Evolutionary conservation across 2,797 vertebrate species (phyloP), one percentile per base, ranked within the genome.

Genomic region (Taenioides sp.): DNA sequence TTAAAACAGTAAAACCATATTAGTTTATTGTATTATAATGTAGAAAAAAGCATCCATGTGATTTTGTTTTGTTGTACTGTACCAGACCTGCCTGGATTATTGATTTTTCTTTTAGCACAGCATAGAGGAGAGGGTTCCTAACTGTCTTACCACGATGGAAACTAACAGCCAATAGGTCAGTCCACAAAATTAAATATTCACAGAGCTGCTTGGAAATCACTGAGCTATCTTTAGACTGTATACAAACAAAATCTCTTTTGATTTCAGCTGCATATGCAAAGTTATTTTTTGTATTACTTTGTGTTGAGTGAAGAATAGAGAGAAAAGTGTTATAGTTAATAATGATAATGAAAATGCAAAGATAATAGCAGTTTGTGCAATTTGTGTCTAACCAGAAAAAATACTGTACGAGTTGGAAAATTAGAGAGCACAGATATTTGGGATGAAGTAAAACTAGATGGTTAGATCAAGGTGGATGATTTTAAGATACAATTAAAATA

Each of bases 71-170:
- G 73, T 63, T 43, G 17, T 34, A 6, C 5, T 62, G 70, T 50
- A 57, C 27, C 54, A 60, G 64, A 14, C 9, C 16, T 54, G 47
- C 18, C 10, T 67, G 73, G 54, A 83, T 67, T 28, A 58, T 67
- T 58, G 61, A 80, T 84, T 84, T 86, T 80, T 76, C 65, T 60
- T 80, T 25, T 74, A 55, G 76, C 71, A 66, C 66, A 65, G 40
- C 37, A 20, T n/a, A 72, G 50, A 40, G 49, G 37, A 69, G 58
- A 70, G 69, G 67, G 59, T 54, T 72, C 62, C 31, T 65, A 73
- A 37, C 66, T 73, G 76, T 76, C 47, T 79, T 74, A 63, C 23
- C 40, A 43, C 40, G 43, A 28, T 73, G 69, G 73, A 69, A 63
- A 58, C 25, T 66, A 63, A 55, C 22, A n/a, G 20, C 28, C 43